Conservation (phyloP, 2,797 vertebrate species). For the Cygnus olor region DNA sequence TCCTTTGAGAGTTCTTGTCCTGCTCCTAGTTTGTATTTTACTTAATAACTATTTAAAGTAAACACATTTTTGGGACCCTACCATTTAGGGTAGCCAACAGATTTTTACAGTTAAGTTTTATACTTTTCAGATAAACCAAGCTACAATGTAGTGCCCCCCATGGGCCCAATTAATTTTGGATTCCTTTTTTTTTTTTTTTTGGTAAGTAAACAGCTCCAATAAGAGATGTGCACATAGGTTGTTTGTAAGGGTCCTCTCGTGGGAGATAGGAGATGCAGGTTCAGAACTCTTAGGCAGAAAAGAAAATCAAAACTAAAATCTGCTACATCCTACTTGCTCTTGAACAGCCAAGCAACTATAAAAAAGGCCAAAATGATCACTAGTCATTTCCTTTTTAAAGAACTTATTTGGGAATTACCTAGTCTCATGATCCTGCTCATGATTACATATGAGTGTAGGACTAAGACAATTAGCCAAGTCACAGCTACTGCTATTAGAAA, state of each 20-base stretch:
- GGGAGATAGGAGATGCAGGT: background rate
- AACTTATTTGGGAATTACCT: background rate
- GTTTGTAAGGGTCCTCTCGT: background rate
- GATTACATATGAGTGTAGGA: background rate
- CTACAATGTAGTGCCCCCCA: background rate
- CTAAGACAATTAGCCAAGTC: background rate
- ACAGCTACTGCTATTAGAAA: background rate
- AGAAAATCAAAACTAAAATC: background rate
- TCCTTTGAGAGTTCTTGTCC: background rate
- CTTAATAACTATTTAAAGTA: background rate
- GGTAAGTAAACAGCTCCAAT: background rate
- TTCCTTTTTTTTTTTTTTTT: background rate
- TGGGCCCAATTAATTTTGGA: slow-evolving; percentile 12
- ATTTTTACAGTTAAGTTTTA: slow-evolving; percentile 3
- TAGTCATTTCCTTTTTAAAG: background rate
- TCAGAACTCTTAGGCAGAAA: background rate
- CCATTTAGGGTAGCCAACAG: background rate
- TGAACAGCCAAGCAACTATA: background rate
- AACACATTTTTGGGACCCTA: background rate
- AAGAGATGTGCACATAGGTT: background rate
- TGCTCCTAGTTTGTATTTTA: background rate
- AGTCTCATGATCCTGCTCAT: background rate
- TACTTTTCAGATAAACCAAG: background rate
- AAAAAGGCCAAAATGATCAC: background rate
- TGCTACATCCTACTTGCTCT: background rate